These are phyloP conservation scores for Andricus grossulariae DNA, from an alignment of 1,140 invertebrate genomes.

Conservation along the genomic window DNA sequence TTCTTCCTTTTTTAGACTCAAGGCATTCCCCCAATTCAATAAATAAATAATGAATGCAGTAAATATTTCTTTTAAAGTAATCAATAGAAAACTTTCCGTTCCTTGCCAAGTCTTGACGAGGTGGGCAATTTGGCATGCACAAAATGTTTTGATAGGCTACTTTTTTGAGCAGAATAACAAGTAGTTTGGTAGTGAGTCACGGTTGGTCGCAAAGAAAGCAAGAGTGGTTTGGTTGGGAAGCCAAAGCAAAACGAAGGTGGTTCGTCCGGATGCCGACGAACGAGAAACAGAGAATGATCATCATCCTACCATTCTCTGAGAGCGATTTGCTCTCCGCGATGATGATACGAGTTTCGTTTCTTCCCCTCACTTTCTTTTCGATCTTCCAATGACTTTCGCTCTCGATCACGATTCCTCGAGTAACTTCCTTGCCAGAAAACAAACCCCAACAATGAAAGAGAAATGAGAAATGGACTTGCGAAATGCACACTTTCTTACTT, in stretches of 20 bases:
- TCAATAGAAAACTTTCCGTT: background rate
- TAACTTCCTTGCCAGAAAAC: background rate
- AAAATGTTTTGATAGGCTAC: background rate
- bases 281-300: conserved; percentile 61
- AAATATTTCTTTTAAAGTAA: background rate
- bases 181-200: conserved; percentile 55
- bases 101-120: background rate
- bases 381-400: conserved; percentile 50
- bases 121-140: background rate
- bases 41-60: no score
- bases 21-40: no score
- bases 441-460: conserved; percentile 3
- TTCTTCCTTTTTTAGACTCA: background rate
- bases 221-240: conserved; percentile 67
- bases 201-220: conserved; percentile 66
- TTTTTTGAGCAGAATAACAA: conserved; percentile 28
- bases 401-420: conserved; percentile 32
- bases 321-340: conserved; percentile 43
- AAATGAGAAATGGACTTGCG: conserved; percentile 7
- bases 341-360: conserved; percentile 31
- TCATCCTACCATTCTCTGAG: conserved; percentile 41
- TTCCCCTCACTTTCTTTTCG: conserved; percentile 53
- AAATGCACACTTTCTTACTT: background rate
- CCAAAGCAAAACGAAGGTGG: conserved; percentile 59
- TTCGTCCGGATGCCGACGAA: conserved; percentile 70